Percentiles rank a stretch among this genome's conserved stretches.
Evolutionary conservation across 1,140 invertebrate genomes (phyloP).

Genomic region (Microplitis mediator): DNA sequence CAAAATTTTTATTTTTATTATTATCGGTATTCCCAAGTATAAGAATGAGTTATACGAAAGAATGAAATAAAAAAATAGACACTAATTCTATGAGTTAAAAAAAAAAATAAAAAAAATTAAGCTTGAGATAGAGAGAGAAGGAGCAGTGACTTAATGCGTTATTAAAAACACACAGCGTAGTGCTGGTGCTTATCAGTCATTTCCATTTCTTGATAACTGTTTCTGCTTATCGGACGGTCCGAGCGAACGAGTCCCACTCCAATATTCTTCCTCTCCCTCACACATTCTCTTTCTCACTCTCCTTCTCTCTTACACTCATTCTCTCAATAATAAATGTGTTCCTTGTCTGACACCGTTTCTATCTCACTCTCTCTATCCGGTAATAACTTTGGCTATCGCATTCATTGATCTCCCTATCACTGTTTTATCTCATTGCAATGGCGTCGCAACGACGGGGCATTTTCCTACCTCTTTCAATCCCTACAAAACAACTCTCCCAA

Average conservation of each 20-base stretch:
- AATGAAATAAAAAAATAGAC: not conserved
- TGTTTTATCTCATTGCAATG: slow-evolving; percentile 61
- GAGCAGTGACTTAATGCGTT: slow-evolving; percentile 34
- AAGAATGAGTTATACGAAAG: not conserved
- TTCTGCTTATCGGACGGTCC: slow-evolving; percentile 58
- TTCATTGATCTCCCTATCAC: slow-evolving; percentile 63
- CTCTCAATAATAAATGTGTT: slow-evolving; percentile 20
- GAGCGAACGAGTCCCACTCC: slow-evolving; percentile 33
- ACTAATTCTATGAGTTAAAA: not conserved
- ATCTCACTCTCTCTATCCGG: slow-evolving; percentile 59
- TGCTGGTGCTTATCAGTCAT: slow-evolving; percentile 57
- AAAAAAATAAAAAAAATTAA: not conserved
- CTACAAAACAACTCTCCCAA: not conserved
- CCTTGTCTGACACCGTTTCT: slow-evolving; percentile 35
- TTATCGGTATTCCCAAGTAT: no score
- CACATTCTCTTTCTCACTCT: not conserved
- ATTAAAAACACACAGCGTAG: slow-evolving; percentile 36
- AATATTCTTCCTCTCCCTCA: not conserved
- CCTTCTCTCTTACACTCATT: not conserved
- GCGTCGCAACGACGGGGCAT: slow-evolving; percentile 46
- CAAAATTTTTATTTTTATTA: no score
- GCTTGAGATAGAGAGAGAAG: not conserved
- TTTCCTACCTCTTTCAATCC: slow-evolving; percentile 7
- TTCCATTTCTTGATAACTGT: slow-evolving; percentile 64
- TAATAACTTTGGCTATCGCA: slow-evolving; percentile 62